Conservation (phyloP, 2,113 vertebrate genomes). For the Cettia cetti region DNA sequence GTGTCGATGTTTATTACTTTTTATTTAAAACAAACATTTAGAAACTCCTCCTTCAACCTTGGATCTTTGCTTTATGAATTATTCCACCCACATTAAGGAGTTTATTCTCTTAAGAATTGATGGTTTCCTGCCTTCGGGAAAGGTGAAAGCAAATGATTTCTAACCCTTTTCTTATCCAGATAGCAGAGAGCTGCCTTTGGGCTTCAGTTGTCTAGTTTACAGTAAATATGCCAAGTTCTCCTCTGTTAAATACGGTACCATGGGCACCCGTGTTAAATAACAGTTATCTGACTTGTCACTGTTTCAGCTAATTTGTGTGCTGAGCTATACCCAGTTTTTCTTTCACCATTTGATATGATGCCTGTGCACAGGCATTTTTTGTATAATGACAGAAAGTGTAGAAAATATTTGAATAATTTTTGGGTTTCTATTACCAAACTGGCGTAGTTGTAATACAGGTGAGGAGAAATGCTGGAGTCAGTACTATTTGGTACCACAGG, state of each 20-base stretch:
- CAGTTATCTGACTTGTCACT: background rate
- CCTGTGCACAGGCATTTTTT: background rate
- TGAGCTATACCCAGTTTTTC: background rate
- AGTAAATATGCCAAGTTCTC: background rate
- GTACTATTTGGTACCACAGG: background rate
- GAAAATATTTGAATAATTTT: background rate
- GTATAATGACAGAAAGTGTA: background rate
- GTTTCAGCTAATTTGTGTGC: background rate
- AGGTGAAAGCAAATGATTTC: background rate
- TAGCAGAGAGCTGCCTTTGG: background rate
- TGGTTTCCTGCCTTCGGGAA: background rate
- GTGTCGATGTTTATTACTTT: background rate
- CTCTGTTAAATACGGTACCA: background rate
- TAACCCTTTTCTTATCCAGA: background rate
- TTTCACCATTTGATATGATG: background rate
- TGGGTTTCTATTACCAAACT: background rate
- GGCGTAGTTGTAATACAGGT: background rate
- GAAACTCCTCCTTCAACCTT: background rate
- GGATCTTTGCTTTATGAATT: background rate
- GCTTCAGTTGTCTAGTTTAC: background rate
- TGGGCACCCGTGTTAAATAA: background rate
- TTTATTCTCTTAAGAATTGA: background rate
- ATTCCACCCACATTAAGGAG: background rate
- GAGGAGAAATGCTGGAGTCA: background rate
- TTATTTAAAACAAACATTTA: background rate